A percentile compares a stretch with the other conserved stretches of the same genome.
Evolutionary conservation across 2,797 vertebrate genomes (phyloP).

Genomic region (Oreochromis mossambicus): DNA sequence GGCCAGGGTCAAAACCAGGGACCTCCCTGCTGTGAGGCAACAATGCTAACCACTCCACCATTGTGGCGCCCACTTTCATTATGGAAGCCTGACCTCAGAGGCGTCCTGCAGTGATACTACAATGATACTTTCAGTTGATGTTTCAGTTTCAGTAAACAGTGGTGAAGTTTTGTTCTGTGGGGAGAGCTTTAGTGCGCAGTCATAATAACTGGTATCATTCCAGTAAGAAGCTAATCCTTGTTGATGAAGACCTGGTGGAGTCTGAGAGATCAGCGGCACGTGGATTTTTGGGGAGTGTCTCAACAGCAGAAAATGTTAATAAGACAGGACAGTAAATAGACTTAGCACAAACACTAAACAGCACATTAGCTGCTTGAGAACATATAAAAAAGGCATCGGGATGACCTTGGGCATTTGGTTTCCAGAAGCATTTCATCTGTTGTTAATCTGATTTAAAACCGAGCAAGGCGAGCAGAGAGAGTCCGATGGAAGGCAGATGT

Average conservation of each 20-base stretch:
- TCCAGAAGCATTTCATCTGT: neutral
- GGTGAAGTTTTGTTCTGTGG: neutral
- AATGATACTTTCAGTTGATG: neutral
- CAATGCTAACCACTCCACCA: neutral
- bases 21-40: neutral
- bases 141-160: neutral
- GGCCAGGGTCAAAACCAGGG: neutral
- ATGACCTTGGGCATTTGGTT: constrained; percentile 27
- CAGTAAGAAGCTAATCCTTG: constrained; percentile 57
- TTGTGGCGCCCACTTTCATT: neutral
- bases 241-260: constrained; percentile 51
- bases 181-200: neutral
- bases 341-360: constrained; percentile 55
- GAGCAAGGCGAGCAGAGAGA: neutral
- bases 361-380: constrained; percentile 2
- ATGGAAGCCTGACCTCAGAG: neutral
- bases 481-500: constrained; percentile 17
- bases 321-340: constrained; percentile 49
- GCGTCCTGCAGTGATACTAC: neutral
- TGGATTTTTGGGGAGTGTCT: constrained; percentile 56
- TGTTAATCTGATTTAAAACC: constrained; percentile 16
- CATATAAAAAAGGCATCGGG: constrained; percentile 42
- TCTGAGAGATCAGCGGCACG: constrained; percentile 37
- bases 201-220: constrained; percentile 45
- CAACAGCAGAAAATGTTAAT: constrained; percentile 35